A percentile compares a stretch with the other conserved stretches of the same genome.
Conservation (phyloP, 2,888 invertebrate species). For the Drosophila incognita region DNA sequence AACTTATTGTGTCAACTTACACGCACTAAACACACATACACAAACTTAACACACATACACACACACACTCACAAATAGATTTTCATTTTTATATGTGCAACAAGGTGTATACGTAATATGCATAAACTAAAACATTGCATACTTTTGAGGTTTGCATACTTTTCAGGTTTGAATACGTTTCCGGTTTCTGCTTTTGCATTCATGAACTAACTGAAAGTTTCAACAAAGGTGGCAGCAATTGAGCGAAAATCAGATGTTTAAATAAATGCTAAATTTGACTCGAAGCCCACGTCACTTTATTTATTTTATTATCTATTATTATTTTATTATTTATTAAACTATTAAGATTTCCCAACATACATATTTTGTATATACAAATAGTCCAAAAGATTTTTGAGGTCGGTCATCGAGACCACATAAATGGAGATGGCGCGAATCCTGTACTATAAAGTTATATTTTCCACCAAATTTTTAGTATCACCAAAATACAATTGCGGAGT, state of each 20-base stretch:
- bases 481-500: fast-evolving
- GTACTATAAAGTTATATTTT: neutral
- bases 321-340: neutral
- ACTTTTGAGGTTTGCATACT: constrained; percentile 27
- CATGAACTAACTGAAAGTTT: neutral
- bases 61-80: neutral
- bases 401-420: neutral
- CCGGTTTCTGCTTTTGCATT: constrained; percentile 2
- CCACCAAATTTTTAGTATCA: too few species aligned
- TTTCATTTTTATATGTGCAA: constrained; percentile 15
- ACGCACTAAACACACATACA: constrained; percentile 6
- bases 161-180: constrained; percentile 24
- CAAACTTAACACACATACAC: constrained; percentile 1
- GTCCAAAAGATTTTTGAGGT: neutral
- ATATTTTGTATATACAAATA: neutral
- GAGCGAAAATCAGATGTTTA: neutral
- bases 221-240: neutral
- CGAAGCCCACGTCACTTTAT: too few species aligned
- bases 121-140: constrained; percentile 11
- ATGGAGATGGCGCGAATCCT: neutral
- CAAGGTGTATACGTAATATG: constrained; percentile 20
- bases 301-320: too few species aligned
- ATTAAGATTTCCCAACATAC: neutral
- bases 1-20: constrained; percentile 9
- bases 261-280: neutral